Conservation (phyloP, 2,113 vertebrate species). For the Trinectes maculatus region DNA sequence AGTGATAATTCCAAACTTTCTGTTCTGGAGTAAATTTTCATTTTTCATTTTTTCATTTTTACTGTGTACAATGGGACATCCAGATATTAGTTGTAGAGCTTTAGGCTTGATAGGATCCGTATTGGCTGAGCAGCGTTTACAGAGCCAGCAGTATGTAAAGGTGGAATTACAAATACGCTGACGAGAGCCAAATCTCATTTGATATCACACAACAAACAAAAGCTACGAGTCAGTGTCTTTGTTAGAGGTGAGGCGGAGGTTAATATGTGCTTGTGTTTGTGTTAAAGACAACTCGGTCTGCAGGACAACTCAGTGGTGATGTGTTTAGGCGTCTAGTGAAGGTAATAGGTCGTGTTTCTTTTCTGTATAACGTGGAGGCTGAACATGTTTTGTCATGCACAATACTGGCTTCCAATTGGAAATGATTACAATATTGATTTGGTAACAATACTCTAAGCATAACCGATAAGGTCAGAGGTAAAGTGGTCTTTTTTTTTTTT, state of each 20-base stretch:
- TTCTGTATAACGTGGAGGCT: not conserved
- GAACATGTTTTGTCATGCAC: not conserved
- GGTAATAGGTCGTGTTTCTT: not conserved
- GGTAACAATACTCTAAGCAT: too few species aligned
- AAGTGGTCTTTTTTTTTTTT: too few species aligned
- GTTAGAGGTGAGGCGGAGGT: not conserved
- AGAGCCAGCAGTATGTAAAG: not conserved
- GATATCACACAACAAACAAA: not conserved
- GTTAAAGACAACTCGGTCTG: too few species aligned
- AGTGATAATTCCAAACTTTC: not conserved
- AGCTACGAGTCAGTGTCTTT: not conserved
- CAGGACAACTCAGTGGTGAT: too few species aligned
- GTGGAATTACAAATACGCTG: constrained; percentile 1
- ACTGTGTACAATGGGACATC: not conserved
- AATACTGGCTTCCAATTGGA: too few species aligned
- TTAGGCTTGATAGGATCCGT: not conserved
- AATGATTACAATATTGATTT: not conserved
- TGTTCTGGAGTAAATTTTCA: not conserved
- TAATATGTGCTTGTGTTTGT: too few species aligned
- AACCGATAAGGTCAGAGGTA: too few species aligned
- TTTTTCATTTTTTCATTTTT: too few species aligned
- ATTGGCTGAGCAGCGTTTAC: not conserved
- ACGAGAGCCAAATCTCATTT: not conserved
- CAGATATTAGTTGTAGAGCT: not conserved
- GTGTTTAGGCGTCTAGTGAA: not conserved